Evolutionary conservation across 2,797 vertebrate species (phyloP).

Genomic region (Lithobates pipiens): DNA sequence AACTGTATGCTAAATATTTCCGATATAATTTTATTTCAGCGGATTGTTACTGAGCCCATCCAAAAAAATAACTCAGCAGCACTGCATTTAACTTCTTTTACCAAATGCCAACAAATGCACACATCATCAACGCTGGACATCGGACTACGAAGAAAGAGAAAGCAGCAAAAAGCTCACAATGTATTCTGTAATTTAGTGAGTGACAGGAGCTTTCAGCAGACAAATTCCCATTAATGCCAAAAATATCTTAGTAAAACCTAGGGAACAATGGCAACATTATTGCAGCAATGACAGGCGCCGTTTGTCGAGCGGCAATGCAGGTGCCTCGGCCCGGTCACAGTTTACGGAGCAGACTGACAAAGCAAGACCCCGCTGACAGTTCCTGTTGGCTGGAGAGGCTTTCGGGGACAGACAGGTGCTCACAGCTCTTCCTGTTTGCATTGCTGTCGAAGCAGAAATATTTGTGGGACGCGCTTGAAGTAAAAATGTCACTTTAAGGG

Average conservation of each 20-base stretch:
- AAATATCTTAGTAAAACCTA: background rate
- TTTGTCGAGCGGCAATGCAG: background rate
- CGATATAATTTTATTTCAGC: too few species aligned
- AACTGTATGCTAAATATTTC: too few species aligned
- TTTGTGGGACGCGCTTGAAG: background rate
- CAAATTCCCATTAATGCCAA: background rate
- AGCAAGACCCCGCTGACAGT: constrained; percentile 1
- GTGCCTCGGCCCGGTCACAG: background rate
- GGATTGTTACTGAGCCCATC: too few species aligned
- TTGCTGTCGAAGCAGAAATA: background rate
- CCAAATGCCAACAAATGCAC: too few species aligned
- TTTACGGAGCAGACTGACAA: background rate
- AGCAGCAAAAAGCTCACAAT: too few species aligned
- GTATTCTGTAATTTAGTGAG: background rate
- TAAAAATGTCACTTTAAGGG: background rate
- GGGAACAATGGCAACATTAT: constrained; percentile 9
- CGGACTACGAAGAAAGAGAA: too few species aligned
- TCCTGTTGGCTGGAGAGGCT: background rate
- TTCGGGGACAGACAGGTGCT: background rate
- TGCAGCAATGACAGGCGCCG: background rate
- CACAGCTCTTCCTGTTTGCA: constrained; percentile 2
- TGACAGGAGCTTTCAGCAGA: background rate
- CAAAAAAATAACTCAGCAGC: too few species aligned
- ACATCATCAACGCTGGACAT: too few species aligned
- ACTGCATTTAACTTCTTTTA: too few species aligned